These are phyloP conservation scores for Mastomys natalensis DNA, from an alignment of 2,113 vertebrate species.

Conservation along the genomic window DNA sequence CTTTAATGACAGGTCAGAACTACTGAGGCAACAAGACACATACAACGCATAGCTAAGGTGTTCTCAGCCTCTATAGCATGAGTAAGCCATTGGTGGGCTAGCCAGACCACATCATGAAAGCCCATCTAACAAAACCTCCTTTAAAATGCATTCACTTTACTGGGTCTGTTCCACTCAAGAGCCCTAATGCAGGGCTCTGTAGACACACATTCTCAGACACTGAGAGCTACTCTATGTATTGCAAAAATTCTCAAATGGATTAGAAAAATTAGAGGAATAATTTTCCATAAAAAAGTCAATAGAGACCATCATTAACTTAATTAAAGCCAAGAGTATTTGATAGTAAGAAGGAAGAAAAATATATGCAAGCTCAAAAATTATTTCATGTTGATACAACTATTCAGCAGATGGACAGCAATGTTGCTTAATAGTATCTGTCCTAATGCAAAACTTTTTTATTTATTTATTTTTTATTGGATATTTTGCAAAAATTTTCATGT, in stretches of 20 bases:
- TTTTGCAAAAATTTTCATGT: not conserved
- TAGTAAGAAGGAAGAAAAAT: not conserved
- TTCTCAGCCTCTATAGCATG: not conserved
- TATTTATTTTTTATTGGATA: too few species aligned
- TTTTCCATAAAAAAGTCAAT: not conserved
- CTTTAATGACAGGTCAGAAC: not conserved
- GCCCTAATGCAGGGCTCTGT: too few species aligned
- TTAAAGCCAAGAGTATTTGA: not conserved
- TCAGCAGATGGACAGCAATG: not conserved
- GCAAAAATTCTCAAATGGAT: not conserved
- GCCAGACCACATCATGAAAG: not conserved
- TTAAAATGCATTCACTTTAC: not conserved
- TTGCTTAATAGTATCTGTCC: not conserved
- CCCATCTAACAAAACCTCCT: not conserved
- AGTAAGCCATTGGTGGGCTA: too few species aligned
- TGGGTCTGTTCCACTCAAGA: not conserved
- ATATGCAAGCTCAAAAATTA: not conserved
- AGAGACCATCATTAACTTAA: not conserved
- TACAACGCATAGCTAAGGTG: too few species aligned
- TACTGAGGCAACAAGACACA: not conserved
- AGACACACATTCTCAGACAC: not conserved
- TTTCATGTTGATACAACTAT: slow-evolving; percentile 23
- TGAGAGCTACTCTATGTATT: not conserved
- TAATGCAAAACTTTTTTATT: not conserved
- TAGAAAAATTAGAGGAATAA: not conserved